A percentile compares a stretch with the other conserved stretches of the same genome.
phyloP scores from a whole-genome alignment of 2,113 vertebrate genomes.

The Edolisoma coerulescens region DNA sequence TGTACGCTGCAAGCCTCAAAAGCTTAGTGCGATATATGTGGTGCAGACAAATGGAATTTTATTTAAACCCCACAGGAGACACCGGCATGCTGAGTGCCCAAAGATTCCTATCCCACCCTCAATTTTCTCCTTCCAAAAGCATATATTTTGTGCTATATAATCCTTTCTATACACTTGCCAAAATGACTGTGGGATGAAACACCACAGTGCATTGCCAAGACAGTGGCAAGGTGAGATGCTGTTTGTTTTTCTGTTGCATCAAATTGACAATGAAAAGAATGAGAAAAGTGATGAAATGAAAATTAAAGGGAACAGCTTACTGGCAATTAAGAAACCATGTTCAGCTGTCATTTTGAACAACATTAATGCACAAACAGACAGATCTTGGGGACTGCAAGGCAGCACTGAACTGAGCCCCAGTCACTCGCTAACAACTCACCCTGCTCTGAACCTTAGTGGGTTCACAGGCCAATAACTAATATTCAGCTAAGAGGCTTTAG shows the following conservation, averaged over 20 bases:
- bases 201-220: neutral
- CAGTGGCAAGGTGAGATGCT: neutral
- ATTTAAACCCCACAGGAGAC: neutral
- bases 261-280: neutral
- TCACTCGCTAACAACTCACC: neutral
- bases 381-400: neutral
- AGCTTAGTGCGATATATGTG: neutral
- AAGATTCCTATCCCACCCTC: neutral
- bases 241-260: neutral
- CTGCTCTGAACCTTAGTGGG: neutral
- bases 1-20: neutral
- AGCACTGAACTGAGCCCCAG: neutral
- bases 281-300: neutral
- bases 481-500: constrained; percentile 50
- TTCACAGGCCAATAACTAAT: neutral
- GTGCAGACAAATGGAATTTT: neutral
- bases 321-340: neutral
- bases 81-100: neutral
- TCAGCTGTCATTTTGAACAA: neutral
- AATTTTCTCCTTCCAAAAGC: neutral
- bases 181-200: neutral
- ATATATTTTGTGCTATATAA: neutral
- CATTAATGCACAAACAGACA: neutral
- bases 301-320: neutral
- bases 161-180: neutral